These are phyloP conservation scores for Chrysina gloriosa DNA, from an alignment of 2,888 invertebrate species.

Conservation along the genomic window DNA sequence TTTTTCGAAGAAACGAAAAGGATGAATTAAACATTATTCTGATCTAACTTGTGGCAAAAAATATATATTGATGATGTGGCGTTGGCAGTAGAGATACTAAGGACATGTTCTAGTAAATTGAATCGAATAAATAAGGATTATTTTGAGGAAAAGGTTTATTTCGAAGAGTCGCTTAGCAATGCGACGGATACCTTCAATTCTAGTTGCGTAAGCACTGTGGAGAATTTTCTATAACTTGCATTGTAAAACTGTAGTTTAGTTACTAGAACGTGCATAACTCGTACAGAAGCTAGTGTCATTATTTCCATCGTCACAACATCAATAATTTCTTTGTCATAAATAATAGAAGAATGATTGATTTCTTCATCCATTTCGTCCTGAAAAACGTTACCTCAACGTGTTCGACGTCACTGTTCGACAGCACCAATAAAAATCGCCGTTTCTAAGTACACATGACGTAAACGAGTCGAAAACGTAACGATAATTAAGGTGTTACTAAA, in stretches of 20 bases:
- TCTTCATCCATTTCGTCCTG: not conserved
- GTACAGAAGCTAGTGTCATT: constrained; percentile 1
- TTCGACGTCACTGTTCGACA: constrained; percentile 6
- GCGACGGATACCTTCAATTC: not conserved
- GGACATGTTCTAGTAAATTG: not conserved
- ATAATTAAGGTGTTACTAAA: constrained; percentile 8
- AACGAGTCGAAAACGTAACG: constrained; percentile 19
- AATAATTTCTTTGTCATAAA: not conserved
- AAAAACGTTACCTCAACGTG: constrained; percentile 25
- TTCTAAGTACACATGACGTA: constrained; percentile 20
- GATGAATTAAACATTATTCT: not conserved
- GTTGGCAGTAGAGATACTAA: constrained; percentile 1
- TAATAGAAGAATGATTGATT: not conserved
- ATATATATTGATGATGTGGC: not conserved
- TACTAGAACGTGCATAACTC: too few relatives aligned
- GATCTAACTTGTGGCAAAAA: not conserved
- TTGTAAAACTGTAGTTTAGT: too few relatives aligned
- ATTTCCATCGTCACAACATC: not conserved
- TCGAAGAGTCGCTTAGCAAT: not conserved
- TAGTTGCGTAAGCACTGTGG: too few relatives aligned
- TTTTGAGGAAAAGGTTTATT: not conserved
- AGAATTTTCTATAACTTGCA: too few relatives aligned
- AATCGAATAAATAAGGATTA: not conserved
- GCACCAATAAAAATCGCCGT: constrained; percentile 1
- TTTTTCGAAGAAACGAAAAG: not conserved